Base-by-base conservation (phyloP, 2,888 invertebrate genomes). In the Ferdinandea cuprea region DNA sequence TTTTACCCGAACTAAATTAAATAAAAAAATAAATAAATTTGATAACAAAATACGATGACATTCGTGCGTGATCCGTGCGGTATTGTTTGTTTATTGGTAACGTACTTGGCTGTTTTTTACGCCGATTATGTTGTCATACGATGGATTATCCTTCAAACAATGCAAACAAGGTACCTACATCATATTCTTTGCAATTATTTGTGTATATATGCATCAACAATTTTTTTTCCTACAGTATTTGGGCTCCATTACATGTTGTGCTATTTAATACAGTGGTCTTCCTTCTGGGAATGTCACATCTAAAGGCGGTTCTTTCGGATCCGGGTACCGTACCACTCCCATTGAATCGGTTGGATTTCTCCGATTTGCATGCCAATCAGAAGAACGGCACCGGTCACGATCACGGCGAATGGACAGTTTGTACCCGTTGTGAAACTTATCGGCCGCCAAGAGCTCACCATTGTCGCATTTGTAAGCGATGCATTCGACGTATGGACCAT, bases 271-370 rank as follows among this genome's bases (percentile, higher is more conserved):
- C 94, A 0, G 91, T 97, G 9, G 92, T 97, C 68, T 93, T 96
- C 87, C 91, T 97, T 63, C 91, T 96, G 79, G 91, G 93, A 59
- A 93, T 96, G 91, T 93, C 97, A 2, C 97, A 97, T 90, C 87
- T 95, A n/a, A 93, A 96, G 88, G 96, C 97, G 7, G 96, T 97
- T 72, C 93, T 96, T 86, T 96, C 96, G n/a, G 97, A 97, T 92
- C 97, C 97, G 3, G 97, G 97, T 2, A 94, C 95, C 58, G 96
- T 97, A 44, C 97, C 95, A n/a, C 91, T 96, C 74, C 94, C 94
- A 1, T 93, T 93, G 85, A 93, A 92, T 86, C 93, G 94, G 85
- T 91, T 96, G 88, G 96, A 96, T 89, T 96, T 96, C 90, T 95
- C 96, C 1, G 96, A 96, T 88, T 92, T 96, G 88, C 95, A 95